Conservation (phyloP, 1,140 invertebrate genomes). For the Heliothis subflexa region DNA sequence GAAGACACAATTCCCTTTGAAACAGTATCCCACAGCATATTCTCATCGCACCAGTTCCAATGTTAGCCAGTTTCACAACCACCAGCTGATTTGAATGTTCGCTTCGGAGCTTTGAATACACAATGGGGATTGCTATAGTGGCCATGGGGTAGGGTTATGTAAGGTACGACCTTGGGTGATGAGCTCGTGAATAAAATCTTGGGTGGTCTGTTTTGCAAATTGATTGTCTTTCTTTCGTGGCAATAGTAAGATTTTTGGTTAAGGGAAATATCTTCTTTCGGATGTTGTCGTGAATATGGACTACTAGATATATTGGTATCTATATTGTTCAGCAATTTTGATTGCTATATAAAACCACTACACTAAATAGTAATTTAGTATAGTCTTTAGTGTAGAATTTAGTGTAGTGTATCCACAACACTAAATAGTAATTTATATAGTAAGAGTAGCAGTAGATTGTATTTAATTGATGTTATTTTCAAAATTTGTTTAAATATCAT, state of each 20-base stretch:
- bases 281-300: neutral
- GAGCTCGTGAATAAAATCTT: neutral
- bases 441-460: no score
- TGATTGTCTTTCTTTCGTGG: no score
- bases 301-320: neutral
- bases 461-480: no score
- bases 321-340: no score
- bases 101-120: slow-evolving; percentile 9
- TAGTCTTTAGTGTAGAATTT: no score
- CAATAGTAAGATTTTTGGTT: no score
- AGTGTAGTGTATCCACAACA: no score
- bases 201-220: neutral
- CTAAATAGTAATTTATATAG: no score
- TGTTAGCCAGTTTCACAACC: slow-evolving; percentile 15
- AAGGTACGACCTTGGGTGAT: slow-evolving; percentile 13
- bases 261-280: no score
- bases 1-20: neutral
- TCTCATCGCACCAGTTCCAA: slow-evolving; percentile 6
- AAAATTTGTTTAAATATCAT: no score
- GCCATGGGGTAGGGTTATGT: slow-evolving; percentile 19
- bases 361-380: no score
- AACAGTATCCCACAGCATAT: neutral
- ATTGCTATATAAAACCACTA: no score
- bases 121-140: slow-evolving; percentile 17
- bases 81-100: slow-evolving; percentile 33